Conservation (phyloP, 1,140 invertebrate genomes). For the Drosophila neocordata region DNA sequence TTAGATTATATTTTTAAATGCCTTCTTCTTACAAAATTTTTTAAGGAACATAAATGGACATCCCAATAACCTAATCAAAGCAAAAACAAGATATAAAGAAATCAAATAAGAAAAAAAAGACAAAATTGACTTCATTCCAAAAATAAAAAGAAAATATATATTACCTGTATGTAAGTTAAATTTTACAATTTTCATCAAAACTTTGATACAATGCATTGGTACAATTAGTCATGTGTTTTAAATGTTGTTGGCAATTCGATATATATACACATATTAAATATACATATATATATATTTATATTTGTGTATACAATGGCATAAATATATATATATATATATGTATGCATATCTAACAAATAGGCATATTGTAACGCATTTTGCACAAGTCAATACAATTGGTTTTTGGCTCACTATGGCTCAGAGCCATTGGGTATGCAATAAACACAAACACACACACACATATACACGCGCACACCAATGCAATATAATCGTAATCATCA, state of each 20-base stretch:
- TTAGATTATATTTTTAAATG: too few species aligned
- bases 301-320: background rate
- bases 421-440: conserved; percentile 34
- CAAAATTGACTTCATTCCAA: too few species aligned
- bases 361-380: conserved; percentile 40
- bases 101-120: too few species aligned
- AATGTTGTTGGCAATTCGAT: conserved; percentile 48
- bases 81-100: too few species aligned
- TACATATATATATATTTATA: background rate
- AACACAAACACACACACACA: conserved; percentile 34
- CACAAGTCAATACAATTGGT: conserved; percentile 68
- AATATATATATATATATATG: conserved; percentile 13
- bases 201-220: conserved; percentile 28
- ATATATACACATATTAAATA: conserved; percentile 15
- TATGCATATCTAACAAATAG: conserved; percentile 5
- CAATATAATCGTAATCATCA: conserved; percentile 2
- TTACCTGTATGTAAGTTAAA: too few species aligned
- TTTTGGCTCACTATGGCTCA: conserved; percentile 31
- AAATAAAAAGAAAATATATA: too few species aligned
- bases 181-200: conserved; percentile 11
- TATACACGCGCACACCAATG: conserved; percentile 9
- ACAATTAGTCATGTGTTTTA: conserved; percentile 63
- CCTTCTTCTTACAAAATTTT: too few species aligned
- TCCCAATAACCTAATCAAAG: too few species aligned
- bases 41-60: too few species aligned